Conservation (phyloP, 2,113 vertebrate genomes). For the Myiozetetes cayanensis region DNA sequence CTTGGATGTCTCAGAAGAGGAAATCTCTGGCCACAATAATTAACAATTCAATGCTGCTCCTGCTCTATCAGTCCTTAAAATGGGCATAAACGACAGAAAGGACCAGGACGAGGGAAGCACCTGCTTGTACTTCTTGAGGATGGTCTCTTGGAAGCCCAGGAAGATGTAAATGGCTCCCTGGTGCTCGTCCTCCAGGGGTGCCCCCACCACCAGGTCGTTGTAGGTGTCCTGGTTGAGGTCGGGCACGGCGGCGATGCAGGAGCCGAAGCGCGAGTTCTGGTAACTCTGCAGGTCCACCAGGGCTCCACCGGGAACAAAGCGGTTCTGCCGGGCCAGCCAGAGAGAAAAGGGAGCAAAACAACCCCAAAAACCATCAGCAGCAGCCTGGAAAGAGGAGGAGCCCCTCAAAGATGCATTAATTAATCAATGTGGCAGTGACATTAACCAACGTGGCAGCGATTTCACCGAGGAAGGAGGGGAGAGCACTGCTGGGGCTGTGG, state of each 20-base stretch:
- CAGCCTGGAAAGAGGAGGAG: background rate
- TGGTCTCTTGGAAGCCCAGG: slow-evolving; percentile 77
- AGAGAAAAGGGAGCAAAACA: background rate
- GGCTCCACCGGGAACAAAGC: slow-evolving; percentile 79
- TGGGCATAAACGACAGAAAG: rapidly evolving
- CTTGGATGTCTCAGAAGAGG: background rate
- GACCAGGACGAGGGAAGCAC: slow-evolving; percentile 9
- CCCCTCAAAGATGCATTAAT: rapidly evolving
- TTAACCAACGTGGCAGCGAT: rapidly evolving
- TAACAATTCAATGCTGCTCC: rapidly evolving
- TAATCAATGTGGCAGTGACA: background rate
- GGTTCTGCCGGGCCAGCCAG: slow-evolving; percentile 65
- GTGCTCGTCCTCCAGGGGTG: slow-evolving; percentile 89
- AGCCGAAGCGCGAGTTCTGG: slow-evolving; percentile 93
- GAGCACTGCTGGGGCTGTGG: background rate
- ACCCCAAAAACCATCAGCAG: background rate
- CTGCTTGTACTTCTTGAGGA: slow-evolving; percentile 90
- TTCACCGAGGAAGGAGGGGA: background rate
- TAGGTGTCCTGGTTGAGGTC: slow-evolving; percentile 94
- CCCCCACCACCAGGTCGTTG: slow-evolving; percentile 90
- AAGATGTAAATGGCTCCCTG: slow-evolving; percentile 90
- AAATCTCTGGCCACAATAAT: rapidly evolving
- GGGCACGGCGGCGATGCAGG: slow-evolving; percentile 84
- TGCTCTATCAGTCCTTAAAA: background rate
- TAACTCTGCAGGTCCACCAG: slow-evolving; percentile 82